Conservation (phyloP, 2,113 vertebrate species). For the Boulengeromyrus knoepffleri region DNA sequence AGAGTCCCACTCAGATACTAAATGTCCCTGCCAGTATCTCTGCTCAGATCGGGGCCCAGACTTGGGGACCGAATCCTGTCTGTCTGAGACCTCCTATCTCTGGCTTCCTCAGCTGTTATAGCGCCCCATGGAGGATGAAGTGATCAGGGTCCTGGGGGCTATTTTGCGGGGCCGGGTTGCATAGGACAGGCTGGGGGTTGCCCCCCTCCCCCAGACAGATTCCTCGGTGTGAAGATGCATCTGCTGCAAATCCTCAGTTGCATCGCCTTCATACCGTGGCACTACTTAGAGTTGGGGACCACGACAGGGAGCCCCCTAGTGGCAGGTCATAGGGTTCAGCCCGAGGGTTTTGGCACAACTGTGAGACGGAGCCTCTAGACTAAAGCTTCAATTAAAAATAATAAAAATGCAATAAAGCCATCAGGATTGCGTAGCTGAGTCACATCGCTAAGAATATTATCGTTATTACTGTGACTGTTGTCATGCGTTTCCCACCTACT, state of each 20-base stretch:
- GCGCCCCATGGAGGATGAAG: not conserved
- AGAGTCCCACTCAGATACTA: not conserved
- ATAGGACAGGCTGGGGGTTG: not conserved
- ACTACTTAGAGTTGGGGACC: not conserved
- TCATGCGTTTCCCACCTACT: not conserved
- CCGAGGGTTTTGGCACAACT: not conserved
- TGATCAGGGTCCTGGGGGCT: not conserved
- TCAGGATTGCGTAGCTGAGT: not conserved
- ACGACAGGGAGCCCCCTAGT: not conserved
- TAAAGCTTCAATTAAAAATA: not conserved
- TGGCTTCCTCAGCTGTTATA: not conserved
- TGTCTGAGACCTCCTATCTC: not conserved
- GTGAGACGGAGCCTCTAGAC: not conserved
- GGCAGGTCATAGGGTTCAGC: not conserved
- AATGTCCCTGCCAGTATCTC: not conserved
- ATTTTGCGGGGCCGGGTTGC: not conserved
- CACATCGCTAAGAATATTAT: constrained; percentile 5
- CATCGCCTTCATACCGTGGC: not conserved
- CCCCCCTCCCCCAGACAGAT: not conserved
- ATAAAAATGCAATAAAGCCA: not conserved
- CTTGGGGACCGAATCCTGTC: not conserved
- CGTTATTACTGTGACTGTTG: not conserved
- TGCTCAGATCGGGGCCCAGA: not conserved
- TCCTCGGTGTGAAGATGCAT: not conserved
- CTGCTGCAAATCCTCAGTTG: not conserved